Evolutionary conservation across 2,888 invertebrate genomes (phyloP).

Genomic region (Apotomis capreana): DNA sequence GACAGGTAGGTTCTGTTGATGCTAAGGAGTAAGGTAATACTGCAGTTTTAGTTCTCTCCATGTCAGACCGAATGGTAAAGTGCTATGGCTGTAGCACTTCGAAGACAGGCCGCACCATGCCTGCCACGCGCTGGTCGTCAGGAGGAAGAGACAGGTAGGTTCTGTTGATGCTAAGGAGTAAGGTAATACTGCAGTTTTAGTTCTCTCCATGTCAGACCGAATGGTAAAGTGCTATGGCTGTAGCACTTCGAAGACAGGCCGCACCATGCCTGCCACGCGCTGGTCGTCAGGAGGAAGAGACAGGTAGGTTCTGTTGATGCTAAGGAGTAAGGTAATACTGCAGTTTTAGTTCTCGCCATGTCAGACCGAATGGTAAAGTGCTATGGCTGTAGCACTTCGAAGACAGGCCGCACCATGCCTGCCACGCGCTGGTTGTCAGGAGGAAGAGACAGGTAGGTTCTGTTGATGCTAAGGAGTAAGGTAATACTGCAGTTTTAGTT

Average conservation of each 20-base stretch:
- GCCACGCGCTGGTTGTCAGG: conserved; percentile 82
- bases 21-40: too few species aligned
- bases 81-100: conserved; percentile 89
- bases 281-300: conserved; percentile 68
- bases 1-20: conserved; percentile 48
- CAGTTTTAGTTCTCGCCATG: not conserved
- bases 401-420: conserved; percentile 89
- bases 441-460: conserved; percentile 49
- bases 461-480: too few species aligned
- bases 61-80: conserved; percentile 84
- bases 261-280: conserved; percentile 86
- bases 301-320: conserved; percentile 47
- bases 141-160: conserved; percentile 51
- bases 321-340: not conserved
- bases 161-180: too few species aligned
- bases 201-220: conserved; percentile 73
- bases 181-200: too few species aligned
- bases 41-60: conserved; percentile 78
- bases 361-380: conserved; percentile 55
- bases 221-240: conserved; percentile 87
- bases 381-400: conserved; percentile 50
- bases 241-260: conserved; percentile 86
- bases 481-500: conserved; percentile 52
- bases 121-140: conserved; percentile 83
- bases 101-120: conserved; percentile 89